phyloP scores from a whole-genome alignment of 1,140 invertebrate genomes.

The Diorhabda carinulata region DNA sequence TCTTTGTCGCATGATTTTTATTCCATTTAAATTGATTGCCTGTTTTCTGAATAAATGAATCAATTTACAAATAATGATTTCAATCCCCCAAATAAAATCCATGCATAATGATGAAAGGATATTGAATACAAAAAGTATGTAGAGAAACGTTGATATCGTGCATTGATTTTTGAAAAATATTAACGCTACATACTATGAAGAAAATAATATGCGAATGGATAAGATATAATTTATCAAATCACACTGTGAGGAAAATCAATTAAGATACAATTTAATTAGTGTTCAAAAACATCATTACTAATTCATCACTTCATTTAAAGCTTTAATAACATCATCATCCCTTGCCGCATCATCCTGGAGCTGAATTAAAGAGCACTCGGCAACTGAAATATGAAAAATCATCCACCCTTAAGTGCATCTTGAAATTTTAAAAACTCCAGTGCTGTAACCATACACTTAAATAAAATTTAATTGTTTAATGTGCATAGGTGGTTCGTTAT shows the following conservation, averaged over 20 bases:
- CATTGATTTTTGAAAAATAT: too few relatives aligned
- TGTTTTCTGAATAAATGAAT: too few relatives aligned
- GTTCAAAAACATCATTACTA: background rate
- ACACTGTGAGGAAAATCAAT: background rate
- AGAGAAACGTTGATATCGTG: too few relatives aligned
- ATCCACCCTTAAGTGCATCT: slow-evolving; percentile 1
- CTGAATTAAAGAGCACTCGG: background rate
- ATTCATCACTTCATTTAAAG: slow-evolving; percentile 1
- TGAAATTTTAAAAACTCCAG: background rate
- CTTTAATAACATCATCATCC: background rate
- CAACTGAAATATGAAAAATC: slow-evolving; percentile 2
- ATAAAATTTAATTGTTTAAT: background rate
- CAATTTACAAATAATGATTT: too few relatives aligned
- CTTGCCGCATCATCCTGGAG: background rate
- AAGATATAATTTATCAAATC: too few relatives aligned
- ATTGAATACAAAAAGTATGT: too few relatives aligned
- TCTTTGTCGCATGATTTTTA: too few relatives aligned
- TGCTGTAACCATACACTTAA: background rate
- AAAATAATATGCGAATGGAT: too few relatives aligned
- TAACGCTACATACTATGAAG: too few relatives aligned
- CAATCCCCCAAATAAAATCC: too few relatives aligned
- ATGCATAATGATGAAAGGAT: too few relatives aligned
- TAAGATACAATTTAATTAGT: background rate
- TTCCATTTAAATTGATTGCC: too few relatives aligned
- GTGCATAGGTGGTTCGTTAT: background rate